Evolutionary conservation across 2,113 vertebrate genomes (phyloP), one percentile per base, ranked within the genome.

Genomic region (Paralichthys olivaceus): DNA sequence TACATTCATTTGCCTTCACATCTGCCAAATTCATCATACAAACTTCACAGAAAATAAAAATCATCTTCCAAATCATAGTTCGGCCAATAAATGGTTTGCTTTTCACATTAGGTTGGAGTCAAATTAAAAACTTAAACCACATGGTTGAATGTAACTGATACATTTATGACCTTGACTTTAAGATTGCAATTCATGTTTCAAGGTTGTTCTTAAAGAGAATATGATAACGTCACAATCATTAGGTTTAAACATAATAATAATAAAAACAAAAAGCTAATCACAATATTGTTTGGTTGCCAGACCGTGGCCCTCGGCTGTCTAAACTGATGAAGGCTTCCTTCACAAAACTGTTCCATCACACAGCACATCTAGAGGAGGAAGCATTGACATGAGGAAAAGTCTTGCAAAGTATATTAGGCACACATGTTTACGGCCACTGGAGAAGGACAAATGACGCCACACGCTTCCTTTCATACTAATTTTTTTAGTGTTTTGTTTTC

Each of bases 1-100:
- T 95, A 96, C 96, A 96, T 96, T 96, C 95, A 96, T 94, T 94
- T 96, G 95, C 95, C 93, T 96, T 96, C 95, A 96, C 83, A 91
- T 94, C 91, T 94, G 95, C 92, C 93, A 95, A 91, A 92, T 92
- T 92, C 70, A 91, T 89, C 72, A 78, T 80, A 88, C 82, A 82
- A 88, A 88, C 80, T 70, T 86, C 72, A 84, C 73, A 80, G 79
- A 89, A 90, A 77, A 77, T 47, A 55, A 73, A 72, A 69, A 81
- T 28, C 17, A 59, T 72, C 65, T 58, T 83, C 59, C 28, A 90
- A 86, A 88, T 80, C 72, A 79, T 82, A 59, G 83, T 80, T 81
- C 81, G 79, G 84, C 83, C 80, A 86, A 88, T 79, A 75, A 82
- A 83, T 19, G 60, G n/a, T 63, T 73, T 40, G 29, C 60, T 82